Base-by-base conservation (phyloP, 2,888 invertebrate species). In the Andrena fulva region DNA sequence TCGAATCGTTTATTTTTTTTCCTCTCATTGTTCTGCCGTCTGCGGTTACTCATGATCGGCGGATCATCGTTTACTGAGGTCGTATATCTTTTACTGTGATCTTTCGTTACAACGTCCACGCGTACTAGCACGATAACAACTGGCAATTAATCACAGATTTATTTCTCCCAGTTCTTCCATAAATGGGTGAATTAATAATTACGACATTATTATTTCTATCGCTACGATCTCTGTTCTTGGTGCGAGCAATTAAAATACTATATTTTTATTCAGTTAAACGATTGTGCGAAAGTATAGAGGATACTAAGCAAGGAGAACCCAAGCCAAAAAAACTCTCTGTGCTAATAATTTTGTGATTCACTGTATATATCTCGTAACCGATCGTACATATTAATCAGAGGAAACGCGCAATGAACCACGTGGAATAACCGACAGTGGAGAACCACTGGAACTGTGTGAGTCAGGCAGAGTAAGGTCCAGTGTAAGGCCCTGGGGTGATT, bases 401-500 rank as follows among this genome's bases (percentile, higher is more conserved):
- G 59, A 67, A 66, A 35, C 7, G 27, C 35, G 10, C 33, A 33
- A 24, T 12, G 54, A 67, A 29, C 27, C 27, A 69, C 12, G 24
- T 35, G n/a, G 20, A 33, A 72, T 60, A 68, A 24, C 20, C 29
- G 42, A 75, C 77, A 81, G 77, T 84, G 89, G 91, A 91, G 92
- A 92, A 90, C 90, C 92, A 87, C 92, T 92, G 91, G 33, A 77
- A 54, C 29, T 59, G 85, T 80, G 87, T 91, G 91, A 91, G 90
- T 92, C 91, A 92, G 90, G 81, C 85, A 81, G 70, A 84, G 87
- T 89, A 80, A 90, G 88, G 89, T 85, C 87, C 88, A 82, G 79
- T 79, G 82, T 90, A 90, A 92, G 92, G 91, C 92, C 92, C 91
- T 89, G 90, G 90, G 92, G 92, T 92, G 91, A 92, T 92, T 92